phyloP scores from a whole-genome alignment of 1,140 invertebrate species.

The Drosophila pectinifera region DNA sequence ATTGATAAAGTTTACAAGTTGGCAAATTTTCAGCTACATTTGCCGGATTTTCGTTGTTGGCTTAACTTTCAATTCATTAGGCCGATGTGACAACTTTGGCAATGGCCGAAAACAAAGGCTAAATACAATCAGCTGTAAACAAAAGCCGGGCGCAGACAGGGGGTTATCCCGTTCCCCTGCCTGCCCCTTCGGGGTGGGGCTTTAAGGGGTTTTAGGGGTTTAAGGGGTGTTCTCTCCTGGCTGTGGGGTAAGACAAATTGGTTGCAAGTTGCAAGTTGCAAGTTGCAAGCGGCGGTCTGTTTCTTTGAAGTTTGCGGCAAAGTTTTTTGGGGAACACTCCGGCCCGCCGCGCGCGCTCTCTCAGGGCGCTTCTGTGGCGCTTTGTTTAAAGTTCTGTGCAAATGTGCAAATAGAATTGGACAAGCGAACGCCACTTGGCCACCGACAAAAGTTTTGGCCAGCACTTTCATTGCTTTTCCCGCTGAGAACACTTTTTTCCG shows the following conservation, averaged over 20 bases:
- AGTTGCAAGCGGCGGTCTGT: constrained; percentile 3
- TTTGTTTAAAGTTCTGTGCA: constrained; percentile 77
- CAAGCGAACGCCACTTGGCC: constrained; percentile 65
- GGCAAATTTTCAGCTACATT: constrained; percentile 37
- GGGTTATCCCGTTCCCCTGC: background rate
- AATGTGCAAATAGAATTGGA: constrained; percentile 79
- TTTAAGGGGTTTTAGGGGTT: background rate
- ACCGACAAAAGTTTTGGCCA: constrained; percentile 61
- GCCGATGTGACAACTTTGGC: constrained; percentile 68
- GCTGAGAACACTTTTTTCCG: constrained; percentile 14
- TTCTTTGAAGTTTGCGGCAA: constrained; percentile 43
- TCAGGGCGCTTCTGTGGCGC: no score
- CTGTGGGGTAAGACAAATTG: constrained; percentile 64
- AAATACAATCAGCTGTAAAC: constrained; percentile 78
- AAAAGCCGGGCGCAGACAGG: constrained; percentile 43
- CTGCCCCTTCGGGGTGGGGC: background rate
- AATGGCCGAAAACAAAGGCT: constrained; percentile 64
- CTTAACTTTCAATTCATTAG: constrained; percentile 77
- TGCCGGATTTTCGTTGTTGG: constrained; percentile 22
- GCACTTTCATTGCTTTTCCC: constrained; percentile 24
- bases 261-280: constrained; percentile 66
- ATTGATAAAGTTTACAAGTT: constrained; percentile 12
- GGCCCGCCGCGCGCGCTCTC: constrained; percentile 6
- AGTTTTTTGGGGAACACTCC: constrained; percentile 30
- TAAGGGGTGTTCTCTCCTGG: background rate